phyloP scores from a whole-genome alignment of 2,888 invertebrate genomes.

The Apotomis betuletana region DNA sequence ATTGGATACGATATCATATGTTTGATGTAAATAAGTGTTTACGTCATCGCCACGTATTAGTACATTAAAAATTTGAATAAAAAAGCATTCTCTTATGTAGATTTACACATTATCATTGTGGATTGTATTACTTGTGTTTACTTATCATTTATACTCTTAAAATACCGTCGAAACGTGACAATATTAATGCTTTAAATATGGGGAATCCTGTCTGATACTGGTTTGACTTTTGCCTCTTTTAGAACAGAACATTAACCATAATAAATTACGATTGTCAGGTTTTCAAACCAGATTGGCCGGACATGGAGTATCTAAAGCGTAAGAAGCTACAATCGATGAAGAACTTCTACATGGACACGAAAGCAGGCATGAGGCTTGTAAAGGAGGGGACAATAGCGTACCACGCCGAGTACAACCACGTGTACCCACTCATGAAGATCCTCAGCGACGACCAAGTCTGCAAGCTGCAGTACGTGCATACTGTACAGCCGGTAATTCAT shows the following conservation, averaged over 20 bases:
- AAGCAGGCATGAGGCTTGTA: constrained; percentile 62
- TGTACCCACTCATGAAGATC: constrained; percentile 63
- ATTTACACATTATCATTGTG: no score
- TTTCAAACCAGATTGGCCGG: constrained; percentile 60
- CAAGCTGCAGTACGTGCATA: constrained; percentile 69
- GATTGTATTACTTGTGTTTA: no score
- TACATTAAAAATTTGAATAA: no score
- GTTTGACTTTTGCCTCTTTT: no score
- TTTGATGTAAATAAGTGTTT: constrained; percentile 64
- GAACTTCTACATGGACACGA: constrained; percentile 62
- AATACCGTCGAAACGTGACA: no score
- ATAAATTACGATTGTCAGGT: constrained; percentile 50
- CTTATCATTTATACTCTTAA: no score
- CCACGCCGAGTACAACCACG: constrained; percentile 70
- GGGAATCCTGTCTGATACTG: no score
- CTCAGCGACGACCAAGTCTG: constrained; percentile 70
- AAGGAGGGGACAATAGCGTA: constrained; percentile 65
- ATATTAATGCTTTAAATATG: no score
- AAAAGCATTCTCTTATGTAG: no score
- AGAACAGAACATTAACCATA: no score
- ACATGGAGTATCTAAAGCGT: constrained; percentile 69
- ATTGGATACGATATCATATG: constrained; percentile 64
- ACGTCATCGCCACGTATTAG: no score
- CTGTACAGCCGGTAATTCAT: constrained; percentile 64
- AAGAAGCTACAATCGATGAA: constrained; percentile 61